phyloP scores from a whole-genome alignment of 2,113 vertebrate genomes.

The Ctenodactylus gundi region DNA sequence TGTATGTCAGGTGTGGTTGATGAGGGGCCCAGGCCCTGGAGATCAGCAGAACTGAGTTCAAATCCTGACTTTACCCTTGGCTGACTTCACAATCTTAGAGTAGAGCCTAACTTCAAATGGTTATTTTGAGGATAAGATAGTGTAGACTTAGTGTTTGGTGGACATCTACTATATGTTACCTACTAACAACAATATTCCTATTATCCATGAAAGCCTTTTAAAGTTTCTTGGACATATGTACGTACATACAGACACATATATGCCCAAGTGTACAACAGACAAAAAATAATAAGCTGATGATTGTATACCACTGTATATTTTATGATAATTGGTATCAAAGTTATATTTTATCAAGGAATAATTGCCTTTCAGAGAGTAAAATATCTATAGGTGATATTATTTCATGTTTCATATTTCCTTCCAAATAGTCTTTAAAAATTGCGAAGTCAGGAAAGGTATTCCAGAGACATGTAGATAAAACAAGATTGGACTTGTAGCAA shows the following conservation, averaged over 20 bases:
- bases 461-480: not conserved
- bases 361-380: not conserved
- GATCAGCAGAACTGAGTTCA: not conserved
- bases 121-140: not conserved
- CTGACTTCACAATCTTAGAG: not conserved
- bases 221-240: not conserved
- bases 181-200: not conserved
- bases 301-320: not conserved
- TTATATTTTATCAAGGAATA: not conserved
- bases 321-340: not conserved
- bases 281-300: not conserved
- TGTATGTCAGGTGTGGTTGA: fast-evolving
- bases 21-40: not conserved
- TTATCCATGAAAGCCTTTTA: not conserved
- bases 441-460: not conserved
- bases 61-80: not conserved
- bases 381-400: not conserved
- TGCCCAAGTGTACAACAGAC: not conserved
- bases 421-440: not conserved
- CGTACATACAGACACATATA: not conserved
- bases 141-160: not conserved
- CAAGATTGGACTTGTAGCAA: fast-evolving
- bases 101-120: not conserved
- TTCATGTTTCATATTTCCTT: conserved; percentile 17
- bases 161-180: not conserved